Evolutionary conservation across 2,113 vertebrate species (phyloP), one percentile per base, ranked within the genome.

Genomic region (Ageneiosus marmoratus): DNA sequence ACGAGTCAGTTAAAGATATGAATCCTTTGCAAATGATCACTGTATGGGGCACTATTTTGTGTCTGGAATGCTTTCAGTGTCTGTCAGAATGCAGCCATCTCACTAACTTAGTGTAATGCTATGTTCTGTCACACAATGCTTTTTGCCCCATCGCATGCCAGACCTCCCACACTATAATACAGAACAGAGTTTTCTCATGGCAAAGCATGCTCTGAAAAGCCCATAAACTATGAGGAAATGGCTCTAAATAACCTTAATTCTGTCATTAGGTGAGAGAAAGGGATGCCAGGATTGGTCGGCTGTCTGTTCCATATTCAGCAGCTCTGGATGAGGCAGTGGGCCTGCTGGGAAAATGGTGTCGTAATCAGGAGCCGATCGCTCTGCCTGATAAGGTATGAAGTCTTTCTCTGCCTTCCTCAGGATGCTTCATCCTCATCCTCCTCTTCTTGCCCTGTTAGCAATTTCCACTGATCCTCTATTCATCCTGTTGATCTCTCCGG

Each of bases 201-300:
- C 77, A 79, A 80, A 70, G 81, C 89, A 91, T 93, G 89, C 75
- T 92, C 89, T 55, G 90, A 91, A 91, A 89, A 79, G 84, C 87
- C 90, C 85, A 89, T 88, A 92, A 91, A 92, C 92, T 90, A 91
- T 90, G 90, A 90, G 88, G 89, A 98, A 98, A 98, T 98, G 96
- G 96, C 95, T 96, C 94, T 96, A 97, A 98, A 99, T 96, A 96
- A 96, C 96, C 95, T 96, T 98, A 98, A 98, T 99, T 97, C 96
- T 95, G 95, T 96, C 96, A 97, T 98, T 97, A 97, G 96, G 95
- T 93, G 82, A 95, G 95, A 95, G 94, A 95, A 94, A 96, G 92
- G 75, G 69, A 89, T 75, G 89, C 86, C 87, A 95, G 95, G 96
- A 97, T 97, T 96, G 96, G 96, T 95, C 95, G 95, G 94, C 93